These are phyloP conservation scores for Ianthella basta DNA, from an alignment of 37 sponge, comb jelly and placozoan species.

Conservation along the genomic window DNA sequence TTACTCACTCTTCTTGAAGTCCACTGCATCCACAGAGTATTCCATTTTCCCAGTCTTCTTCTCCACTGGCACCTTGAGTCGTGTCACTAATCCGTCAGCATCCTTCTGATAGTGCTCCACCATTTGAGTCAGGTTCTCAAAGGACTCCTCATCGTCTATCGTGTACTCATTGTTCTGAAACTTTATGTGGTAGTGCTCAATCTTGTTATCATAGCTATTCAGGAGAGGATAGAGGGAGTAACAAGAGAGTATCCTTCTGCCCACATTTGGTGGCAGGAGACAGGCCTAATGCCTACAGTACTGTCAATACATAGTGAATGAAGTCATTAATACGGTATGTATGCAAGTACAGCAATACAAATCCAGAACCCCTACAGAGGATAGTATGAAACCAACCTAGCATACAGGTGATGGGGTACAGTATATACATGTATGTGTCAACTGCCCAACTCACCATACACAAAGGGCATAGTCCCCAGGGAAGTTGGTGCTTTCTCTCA, in stretches of 20 bases:
- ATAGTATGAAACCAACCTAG: not conserved
- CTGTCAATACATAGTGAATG: too few relatives aligned
- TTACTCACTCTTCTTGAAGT: conserved; percentile 76
- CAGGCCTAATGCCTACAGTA: too few relatives aligned
- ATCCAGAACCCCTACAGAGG: not conserved
- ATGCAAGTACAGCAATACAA: too few relatives aligned
- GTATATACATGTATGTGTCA: not conserved
- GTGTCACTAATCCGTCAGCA: conserved; percentile 66
- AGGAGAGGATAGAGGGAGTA: not conserved
- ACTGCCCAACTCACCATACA: conserved; percentile 48
- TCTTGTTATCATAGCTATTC: conserved; percentile 2
- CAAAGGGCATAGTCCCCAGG: conserved; percentile 68
- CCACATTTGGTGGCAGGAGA: too few relatives aligned
- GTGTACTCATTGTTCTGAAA: conserved; percentile 73
- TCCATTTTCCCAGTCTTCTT: conserved; percentile 58
- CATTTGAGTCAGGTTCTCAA: conserved; percentile 89
- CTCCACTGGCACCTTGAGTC: conserved; percentile 50
- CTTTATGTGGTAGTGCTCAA: conserved; percentile 65
- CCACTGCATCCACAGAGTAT: conserved; percentile 64
- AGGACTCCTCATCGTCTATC: conserved; percentile 92
- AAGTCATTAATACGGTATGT: too few relatives aligned
- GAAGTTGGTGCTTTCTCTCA: conserved; percentile 59
- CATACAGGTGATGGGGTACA: too few relatives aligned
- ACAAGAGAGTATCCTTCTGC: too few relatives aligned
- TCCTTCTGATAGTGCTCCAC: conserved; percentile 82